Evolutionary conservation across 2,113 vertebrate genomes (phyloP).

Genomic region (Caracal caracal): DNA sequence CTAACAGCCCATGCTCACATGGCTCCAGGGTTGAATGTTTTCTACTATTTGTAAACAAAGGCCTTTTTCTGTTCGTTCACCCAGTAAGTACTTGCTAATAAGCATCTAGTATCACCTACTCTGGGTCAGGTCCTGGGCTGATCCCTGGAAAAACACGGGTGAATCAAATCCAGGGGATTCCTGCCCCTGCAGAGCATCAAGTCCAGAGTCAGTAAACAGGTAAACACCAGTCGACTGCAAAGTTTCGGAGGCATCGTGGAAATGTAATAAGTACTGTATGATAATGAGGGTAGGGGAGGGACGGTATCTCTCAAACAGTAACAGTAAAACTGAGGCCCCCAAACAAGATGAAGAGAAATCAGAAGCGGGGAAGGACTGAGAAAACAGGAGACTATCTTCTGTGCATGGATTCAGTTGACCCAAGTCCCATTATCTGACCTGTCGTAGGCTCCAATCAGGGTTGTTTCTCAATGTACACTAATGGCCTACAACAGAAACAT

Average conservation of each 20-base stretch:
- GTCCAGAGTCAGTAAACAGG: not conserved
- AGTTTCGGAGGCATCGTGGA: not conserved
- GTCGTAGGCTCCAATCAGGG: not conserved
- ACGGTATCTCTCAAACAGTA: not conserved
- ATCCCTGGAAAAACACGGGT: not conserved
- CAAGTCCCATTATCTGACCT: not conserved
- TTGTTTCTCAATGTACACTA: not conserved
- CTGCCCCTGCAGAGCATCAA: not conserved
- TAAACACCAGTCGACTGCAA: not conserved
- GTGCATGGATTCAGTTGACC: fast-evolving
- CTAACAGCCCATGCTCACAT: not conserved
- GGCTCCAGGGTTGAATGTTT: not conserved
- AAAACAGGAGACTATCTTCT: not conserved
- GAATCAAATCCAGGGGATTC: not conserved
- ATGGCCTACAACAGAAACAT: not conserved
- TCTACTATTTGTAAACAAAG: not conserved
- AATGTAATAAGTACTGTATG: not conserved
- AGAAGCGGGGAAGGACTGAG: not conserved
- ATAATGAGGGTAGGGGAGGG: not conserved
- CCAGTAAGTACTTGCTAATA: not conserved
- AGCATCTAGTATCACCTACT: not conserved
- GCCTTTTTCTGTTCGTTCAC: not conserved
- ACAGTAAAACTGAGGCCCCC: not conserved
- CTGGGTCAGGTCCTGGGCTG: not conserved
- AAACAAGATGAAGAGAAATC: not conserved